A percentile compares a stretch with the other conserved stretches of the same genome.
phyloP scores from a whole-genome alignment of 2,113 vertebrate species.

The Anas platyrhynchos region DNA sequence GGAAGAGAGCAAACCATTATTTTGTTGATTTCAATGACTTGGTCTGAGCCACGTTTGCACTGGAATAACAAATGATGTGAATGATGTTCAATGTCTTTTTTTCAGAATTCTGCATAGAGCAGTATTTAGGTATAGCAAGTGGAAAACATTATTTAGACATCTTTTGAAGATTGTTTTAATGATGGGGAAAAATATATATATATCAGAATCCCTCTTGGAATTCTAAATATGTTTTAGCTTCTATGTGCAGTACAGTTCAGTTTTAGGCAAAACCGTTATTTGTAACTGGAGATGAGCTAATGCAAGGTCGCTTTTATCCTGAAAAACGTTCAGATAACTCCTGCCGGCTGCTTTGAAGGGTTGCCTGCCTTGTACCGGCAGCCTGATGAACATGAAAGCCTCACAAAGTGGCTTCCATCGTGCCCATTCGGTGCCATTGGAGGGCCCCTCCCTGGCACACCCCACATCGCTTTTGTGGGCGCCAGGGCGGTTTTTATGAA shows the following conservation, averaged over 20 bases:
- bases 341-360: background rate
- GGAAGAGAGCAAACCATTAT: background rate
- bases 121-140: background rate
- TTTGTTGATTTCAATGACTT: background rate
- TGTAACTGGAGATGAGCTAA: background rate
- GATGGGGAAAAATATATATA: background rate
- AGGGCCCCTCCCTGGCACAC: fast-evolving
- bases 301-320: background rate
- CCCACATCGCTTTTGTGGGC: too few species aligned
- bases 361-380: background rate
- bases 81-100: background rate
- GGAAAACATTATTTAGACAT: background rate
- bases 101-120: background rate
- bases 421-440: fast-evolving
- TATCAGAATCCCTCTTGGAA: background rate
- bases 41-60: background rate
- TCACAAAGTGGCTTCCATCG: too few species aligned
- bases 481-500: background rate
- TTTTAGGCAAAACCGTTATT: background rate
- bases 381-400: fast-evolving
- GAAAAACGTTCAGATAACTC: fast-evolving
- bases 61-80: background rate
- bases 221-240: background rate
- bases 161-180: background rate
- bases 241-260: fast-evolving